phyloP scores from a whole-genome alignment of 2,888 invertebrate species.

The Heliconius charithonia region DNA sequence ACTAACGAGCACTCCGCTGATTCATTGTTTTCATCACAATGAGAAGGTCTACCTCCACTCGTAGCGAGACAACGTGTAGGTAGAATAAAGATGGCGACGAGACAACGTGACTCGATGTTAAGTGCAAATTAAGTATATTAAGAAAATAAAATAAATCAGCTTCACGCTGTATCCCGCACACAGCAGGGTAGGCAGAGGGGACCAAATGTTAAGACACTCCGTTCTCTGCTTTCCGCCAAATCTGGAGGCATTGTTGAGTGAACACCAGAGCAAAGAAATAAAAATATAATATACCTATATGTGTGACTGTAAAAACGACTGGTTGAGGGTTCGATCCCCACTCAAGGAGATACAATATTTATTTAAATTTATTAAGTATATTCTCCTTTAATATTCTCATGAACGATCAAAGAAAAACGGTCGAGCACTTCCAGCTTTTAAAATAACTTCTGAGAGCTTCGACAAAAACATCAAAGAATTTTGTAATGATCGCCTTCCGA shows the following conservation, averaged over 20 bases:
- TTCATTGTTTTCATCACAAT: constrained; percentile 72
- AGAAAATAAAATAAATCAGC: too few relatives aligned
- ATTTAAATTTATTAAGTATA: constrained; percentile 25
- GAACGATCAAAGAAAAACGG: constrained; percentile 42
- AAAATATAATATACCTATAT: too few relatives aligned
- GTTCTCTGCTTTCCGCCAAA: too few relatives aligned
- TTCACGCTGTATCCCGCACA: too few relatives aligned
- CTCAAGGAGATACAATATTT: too few relatives aligned
- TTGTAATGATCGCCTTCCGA: constrained; percentile 75
- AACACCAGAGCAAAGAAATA: too few relatives aligned
- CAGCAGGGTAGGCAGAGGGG: too few relatives aligned
- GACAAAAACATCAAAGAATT: constrained; percentile 71
- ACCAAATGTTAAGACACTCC: too few relatives aligned
- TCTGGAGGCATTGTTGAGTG: too few relatives aligned
- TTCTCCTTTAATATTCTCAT: constrained; percentile 33
- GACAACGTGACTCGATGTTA: constrained; percentile 39
- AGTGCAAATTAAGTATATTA: constrained; percentile 36
- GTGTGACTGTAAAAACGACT: too few relatives aligned
- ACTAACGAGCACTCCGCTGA: constrained; percentile 64
- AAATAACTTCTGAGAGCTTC: constrained; percentile 63
- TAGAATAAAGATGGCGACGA: constrained; percentile 35
- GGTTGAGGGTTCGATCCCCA: too few relatives aligned
- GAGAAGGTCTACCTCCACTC: constrained; percentile 57
- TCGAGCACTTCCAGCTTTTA: constrained; percentile 51
- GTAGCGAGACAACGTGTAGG: constrained; percentile 50